Percentiles rank a stretch among this genome's conserved stretches.
phyloP scores from a whole-genome alignment of 2,113 vertebrate species.

The Irena cyanogastra region DNA sequence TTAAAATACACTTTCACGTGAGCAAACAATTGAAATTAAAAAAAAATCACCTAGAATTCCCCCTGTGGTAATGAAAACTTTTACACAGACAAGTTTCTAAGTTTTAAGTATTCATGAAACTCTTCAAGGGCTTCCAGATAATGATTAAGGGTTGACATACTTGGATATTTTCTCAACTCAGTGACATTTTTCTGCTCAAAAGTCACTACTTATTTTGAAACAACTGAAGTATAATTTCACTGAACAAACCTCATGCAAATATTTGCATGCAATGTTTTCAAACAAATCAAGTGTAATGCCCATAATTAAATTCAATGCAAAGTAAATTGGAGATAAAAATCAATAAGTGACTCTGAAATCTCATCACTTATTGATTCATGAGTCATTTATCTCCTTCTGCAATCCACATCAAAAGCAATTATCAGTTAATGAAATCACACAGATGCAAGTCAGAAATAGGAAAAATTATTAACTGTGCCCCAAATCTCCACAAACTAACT shows the following conservation, averaged over 20 bases:
- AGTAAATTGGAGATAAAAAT: conserved; percentile 58
- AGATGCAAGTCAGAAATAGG: conserved; percentile 34
- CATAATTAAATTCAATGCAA: conserved; percentile 54
- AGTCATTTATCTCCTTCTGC: conserved; percentile 32
- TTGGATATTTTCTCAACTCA: neutral
- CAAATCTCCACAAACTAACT: neutral
- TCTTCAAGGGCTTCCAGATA: neutral
- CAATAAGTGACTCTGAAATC: conserved; percentile 36
- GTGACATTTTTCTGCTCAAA: neutral
- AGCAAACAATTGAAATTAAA: neutral
- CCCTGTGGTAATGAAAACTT: neutral
- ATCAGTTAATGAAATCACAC: conserved; percentile 55
- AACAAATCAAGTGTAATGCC: conserved; percentile 23
- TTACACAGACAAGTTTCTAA: neutral
- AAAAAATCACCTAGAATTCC: neutral
- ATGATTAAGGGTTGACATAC: neutral
- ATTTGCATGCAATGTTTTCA: neutral
- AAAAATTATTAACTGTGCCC: neutral
- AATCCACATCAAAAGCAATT: conserved; percentile 53
- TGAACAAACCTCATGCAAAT: neutral
- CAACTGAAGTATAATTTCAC: neutral
- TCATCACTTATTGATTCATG: conserved; percentile 52
- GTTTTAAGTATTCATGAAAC: neutral
- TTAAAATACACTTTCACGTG: neutral
- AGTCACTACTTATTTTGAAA: neutral